A percentile compares a stretch with the other conserved stretches of the same genome.
Evolutionary conservation across 2,888 invertebrate genomes (phyloP).

Genomic region (Platerodrilus igneus): DNA sequence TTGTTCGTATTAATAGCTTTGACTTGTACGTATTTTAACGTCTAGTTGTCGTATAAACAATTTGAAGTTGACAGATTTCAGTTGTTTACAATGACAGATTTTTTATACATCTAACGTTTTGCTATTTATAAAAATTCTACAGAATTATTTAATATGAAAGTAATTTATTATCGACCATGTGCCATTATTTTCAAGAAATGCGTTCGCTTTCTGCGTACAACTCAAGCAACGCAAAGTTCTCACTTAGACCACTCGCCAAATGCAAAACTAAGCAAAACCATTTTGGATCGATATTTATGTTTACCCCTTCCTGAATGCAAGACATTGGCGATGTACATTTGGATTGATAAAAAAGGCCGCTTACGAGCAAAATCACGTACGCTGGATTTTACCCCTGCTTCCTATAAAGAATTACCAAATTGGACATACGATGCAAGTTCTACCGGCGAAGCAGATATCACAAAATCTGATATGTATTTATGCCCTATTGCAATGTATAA

Average conservation of each 20-base stretch:
- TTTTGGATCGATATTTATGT: slow-evolving; percentile 54
- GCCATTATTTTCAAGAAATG: too few relatives aligned
- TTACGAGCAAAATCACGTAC: slow-evolving; percentile 67
- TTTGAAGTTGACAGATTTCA: too few relatives aligned
- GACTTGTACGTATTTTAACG: too few relatives aligned
- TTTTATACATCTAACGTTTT: too few relatives aligned
- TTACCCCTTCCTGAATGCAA: slow-evolving; percentile 57
- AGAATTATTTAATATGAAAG: too few relatives aligned
- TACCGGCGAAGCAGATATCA: slow-evolving; percentile 60
- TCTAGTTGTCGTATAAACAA: too few relatives aligned
- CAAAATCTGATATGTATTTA: slow-evolving; percentile 69
- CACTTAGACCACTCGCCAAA: slow-evolving; percentile 31
- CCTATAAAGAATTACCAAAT: slow-evolving; percentile 58
- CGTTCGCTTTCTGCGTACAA: too few relatives aligned
- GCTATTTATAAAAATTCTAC: too few relatives aligned
- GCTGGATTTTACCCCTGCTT: slow-evolving; percentile 58
- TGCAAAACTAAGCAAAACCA: slow-evolving; percentile 49
- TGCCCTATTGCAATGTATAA: slow-evolving; percentile 73
- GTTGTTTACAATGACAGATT: too few relatives aligned
- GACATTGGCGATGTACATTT: slow-evolving; percentile 63
- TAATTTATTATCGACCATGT: too few relatives aligned
- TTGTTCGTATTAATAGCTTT: too few relatives aligned
- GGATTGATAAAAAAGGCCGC: slow-evolving; percentile 74
- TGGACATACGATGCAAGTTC: slow-evolving; percentile 77
- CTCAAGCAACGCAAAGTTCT: slow-evolving; percentile 18